These are phyloP conservation scores for Drosophila anomelani DNA, from an alignment of 2,888 invertebrate species.

Conservation along the genomic window DNA sequence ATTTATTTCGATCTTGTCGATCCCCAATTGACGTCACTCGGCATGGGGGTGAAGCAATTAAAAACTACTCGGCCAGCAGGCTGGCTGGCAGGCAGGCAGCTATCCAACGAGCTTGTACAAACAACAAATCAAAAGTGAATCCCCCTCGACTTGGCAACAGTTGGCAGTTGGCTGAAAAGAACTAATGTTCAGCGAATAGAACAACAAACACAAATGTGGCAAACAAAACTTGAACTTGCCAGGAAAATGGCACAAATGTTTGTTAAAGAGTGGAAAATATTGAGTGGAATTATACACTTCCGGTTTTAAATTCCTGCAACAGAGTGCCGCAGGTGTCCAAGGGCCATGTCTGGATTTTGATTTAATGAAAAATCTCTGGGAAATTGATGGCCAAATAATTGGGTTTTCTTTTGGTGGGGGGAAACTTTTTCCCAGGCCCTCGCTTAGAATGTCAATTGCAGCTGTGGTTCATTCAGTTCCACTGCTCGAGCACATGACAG, in stretches of 20 bases:
- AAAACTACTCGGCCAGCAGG: slow-evolving; percentile 71
- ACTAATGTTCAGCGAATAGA: slow-evolving; percentile 16
- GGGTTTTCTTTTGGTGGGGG: not conserved
- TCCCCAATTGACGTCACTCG: slow-evolving; percentile 67
- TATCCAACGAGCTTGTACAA: slow-evolving; percentile 43
- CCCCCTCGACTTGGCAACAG: slow-evolving; percentile 48
- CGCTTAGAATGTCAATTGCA: slow-evolving; percentile 45
- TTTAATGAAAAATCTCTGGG: slow-evolving; percentile 18
- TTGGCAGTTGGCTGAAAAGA: slow-evolving; percentile 24
- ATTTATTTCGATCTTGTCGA: slow-evolving; percentile 14
- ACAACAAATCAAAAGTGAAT: slow-evolving; percentile 69
- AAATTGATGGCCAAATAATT: slow-evolving; percentile 43
- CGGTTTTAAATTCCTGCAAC: not conserved
- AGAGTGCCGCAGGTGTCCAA: slow-evolving; percentile 26
- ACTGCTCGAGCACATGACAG: slow-evolving; percentile 13
- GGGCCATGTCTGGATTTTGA: slow-evolving; percentile 20
- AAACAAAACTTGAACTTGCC: slow-evolving; percentile 17
- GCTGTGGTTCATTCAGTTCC: slow-evolving; percentile 6
- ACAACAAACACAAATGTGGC: slow-evolving; percentile 38
- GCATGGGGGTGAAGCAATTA: slow-evolving; percentile 53
- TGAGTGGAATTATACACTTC: slow-evolving; percentile 3
- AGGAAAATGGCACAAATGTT: slow-evolving; percentile 3
- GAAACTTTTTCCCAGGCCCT: slow-evolving; percentile 6
- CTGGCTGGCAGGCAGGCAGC: slow-evolving; percentile 38
- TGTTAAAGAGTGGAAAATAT: slow-evolving; percentile 9